Evolutionary conservation across 2,888 invertebrate genomes (phyloP), one percentile per base, ranked within the genome.

Genomic region (Trachelus iudaicus): DNA sequence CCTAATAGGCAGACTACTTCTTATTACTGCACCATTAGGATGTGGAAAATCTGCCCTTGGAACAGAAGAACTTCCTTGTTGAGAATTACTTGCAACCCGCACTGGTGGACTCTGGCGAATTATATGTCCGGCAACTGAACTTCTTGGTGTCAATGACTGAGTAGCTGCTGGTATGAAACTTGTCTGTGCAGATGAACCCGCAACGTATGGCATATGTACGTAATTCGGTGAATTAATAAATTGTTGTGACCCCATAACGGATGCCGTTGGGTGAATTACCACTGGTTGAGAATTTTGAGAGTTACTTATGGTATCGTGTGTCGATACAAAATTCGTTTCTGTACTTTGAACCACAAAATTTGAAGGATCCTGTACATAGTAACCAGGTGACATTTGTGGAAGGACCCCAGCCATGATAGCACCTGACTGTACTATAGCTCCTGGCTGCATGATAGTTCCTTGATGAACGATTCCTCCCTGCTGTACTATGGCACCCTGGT

Each of bases 331-430:
- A 69, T 80, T 82, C 4, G 81, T 13, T 12, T 85, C 76, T 11
- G 85, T 71, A 77, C 79, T 81, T 33, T 83, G 87, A 34, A 88
- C 83, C 37, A 82, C 79, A n/a, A 86, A 87, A 75, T 86, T 88
- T 1, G 83, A 76, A 12, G 79, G 34, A 4, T 79, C 82, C 13
- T 87, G 90, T 4, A 90, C 77, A 68, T 87, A 90, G 74, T 89
- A 90, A 12, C 83, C 79, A 4, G 81, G 85, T 30, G 81, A 84
- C 56, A 86, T 69, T 9, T 84, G 76, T 6, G 86, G 81, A 69
- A 83, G 76, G 11, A 86, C 73, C 6, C 75, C 79, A 37, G 83
- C 75, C 34, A 83, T 75, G 56, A 81, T 56, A 34, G 81, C 31
- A n/a, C 74, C 75, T 34, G 77, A 69, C 71, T 81, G 82, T 3